Evolutionary conservation across 1,140 invertebrate species (phyloP), one percentile per base, ranked within the genome.

Genomic region (Neoseiulus cucumeris): DNA sequence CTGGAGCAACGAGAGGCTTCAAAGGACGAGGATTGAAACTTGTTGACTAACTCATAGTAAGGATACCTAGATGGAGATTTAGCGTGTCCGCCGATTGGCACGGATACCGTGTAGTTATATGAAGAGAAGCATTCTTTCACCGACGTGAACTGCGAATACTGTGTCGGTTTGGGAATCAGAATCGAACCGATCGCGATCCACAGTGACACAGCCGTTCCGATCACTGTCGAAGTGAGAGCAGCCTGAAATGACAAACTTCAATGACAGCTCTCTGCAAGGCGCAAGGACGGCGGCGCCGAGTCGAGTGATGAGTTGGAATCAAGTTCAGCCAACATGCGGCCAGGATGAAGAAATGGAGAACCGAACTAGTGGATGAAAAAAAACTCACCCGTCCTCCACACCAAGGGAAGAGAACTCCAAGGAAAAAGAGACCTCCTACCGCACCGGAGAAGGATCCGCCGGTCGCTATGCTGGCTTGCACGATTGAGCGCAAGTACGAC

Each of bases 391-490:
- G 17, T 17, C 22, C 22, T 2, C 51, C 51, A 33, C 51, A 59
- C 51, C 51, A 59, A 4, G 51, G 51, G 22, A 59, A 59, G 14
- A 59, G 51, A 20, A 59, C 51, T 59, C 51, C 51, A 20, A 59
- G 51, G 22, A 59, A 59, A 9, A 59, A 59, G 12, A 59, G 51
- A 29, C 51, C 51, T 17, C 51, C 51, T 25, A 59, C 51, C 1
- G 25, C 51, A 20, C 51, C 51, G 12, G 51, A 18, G 22, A 59
- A 59, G 25, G 51, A 59, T 59, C 51, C 51, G 22, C 51, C 51
- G 25, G 51, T 59, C 1, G 51, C 51, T n/a, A 59, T 59, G 22
- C 51, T 59, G 1, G 51, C 51, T 25, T 59, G 51, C 51, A 59
- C 51, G 22, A 59, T 59, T 9, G 51, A 59, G 33, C 51, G 51